A percentile compares a stretch with the other conserved stretches of the same genome.
Evolutionary conservation across 2,888 invertebrate species (phyloP).

Genomic region (Megamerina dolium): DNA sequence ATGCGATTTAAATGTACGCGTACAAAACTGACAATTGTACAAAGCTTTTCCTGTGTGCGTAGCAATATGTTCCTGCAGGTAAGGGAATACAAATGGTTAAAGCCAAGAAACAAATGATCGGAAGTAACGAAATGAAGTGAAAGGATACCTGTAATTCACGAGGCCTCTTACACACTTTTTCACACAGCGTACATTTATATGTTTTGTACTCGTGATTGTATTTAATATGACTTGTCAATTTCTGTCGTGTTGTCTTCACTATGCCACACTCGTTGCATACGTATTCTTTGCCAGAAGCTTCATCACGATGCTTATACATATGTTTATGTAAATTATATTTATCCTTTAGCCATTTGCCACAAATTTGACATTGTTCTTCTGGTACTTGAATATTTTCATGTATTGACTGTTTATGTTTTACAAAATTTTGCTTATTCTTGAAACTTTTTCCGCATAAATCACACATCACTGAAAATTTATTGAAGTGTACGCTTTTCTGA

Average conservation of each 20-base stretch:
- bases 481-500: slow-evolving; percentile 6
- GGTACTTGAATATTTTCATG: slow-evolving; percentile 4
- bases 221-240: slow-evolving; percentile 4
- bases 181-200: slow-evolving; percentile 8
- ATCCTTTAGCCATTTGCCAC: slow-evolving; percentile 8
- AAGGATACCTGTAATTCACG: slow-evolving; percentile 6
- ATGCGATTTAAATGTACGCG: slow-evolving; percentile 19
- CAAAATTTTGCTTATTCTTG: slow-evolving; percentile 2
- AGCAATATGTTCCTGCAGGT: slow-evolving; percentile 16
- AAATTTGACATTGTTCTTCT: slow-evolving; percentile 10
- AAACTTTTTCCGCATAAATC: slow-evolving; percentile 10
- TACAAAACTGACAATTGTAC: slow-evolving; percentile 19
- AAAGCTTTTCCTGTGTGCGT: slow-evolving; percentile 19
- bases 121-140: no score
- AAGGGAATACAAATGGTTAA: background rate
- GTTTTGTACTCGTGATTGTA: slow-evolving; percentile 8
- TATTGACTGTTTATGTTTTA: slow-evolving; percentile 3
- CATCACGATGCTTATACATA: slow-evolving; percentile 9
- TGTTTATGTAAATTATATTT: slow-evolving; percentile 1
- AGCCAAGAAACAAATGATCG: no score
- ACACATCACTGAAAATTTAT: slow-evolving; percentile 6
- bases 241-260: slow-evolving; percentile 6
- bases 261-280: slow-evolving; percentile 5
- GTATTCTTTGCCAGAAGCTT: slow-evolving; percentile 6
- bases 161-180: slow-evolving; percentile 7